Base-by-base conservation (phyloP, 2,113 vertebrate genomes). In the Neopipo cinnamomea region DNA sequence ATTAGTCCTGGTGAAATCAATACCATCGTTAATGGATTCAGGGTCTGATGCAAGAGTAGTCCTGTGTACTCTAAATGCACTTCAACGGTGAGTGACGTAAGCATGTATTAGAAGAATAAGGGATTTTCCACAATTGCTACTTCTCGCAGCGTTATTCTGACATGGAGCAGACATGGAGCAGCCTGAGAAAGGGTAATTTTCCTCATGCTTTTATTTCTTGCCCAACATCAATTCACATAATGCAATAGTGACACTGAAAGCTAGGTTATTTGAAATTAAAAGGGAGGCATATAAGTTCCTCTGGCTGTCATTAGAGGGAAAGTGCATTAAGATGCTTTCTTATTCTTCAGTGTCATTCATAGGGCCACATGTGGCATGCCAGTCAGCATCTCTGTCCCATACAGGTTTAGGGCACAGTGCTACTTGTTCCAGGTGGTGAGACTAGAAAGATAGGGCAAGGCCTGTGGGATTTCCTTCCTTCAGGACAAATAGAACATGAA, bases 1-100 rank as follows among this genome's bases (percentile, higher is more conserved):
- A 76, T 91, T 86, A 86, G 72, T 24, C 61, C 89, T 75, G 75
- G 31, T 92, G 92, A 94, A 95, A 95, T 65, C 90, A 61, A 94
- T 65, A 66, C 76, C 28, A 4, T 85, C 85, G 59, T 89, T 85
- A 96, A 79, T 7, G 19, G 58, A 53, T 58, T 41, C 62, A 62
- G 56, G 27, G 31, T 27, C 78, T 79, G 78, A 58, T 41, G 77
- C 33, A 47, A 53, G 28, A 53, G 42, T 56, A 55, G 52, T 52
- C 39, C 49, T 88, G 50, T 44, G 46, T 25, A 9, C 19, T 83
- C 68, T 55, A 65, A 61, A 24, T 78, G 6, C 1, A 2, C 44
- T 88, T 80, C 81, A 83, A 56, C 79, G 61, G 73, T 21, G 72
- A 86, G 28, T 50, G 70, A 75, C 49, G 28, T 33, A 46, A 78